A percentile compares a stretch with the other conserved stretches of the same genome.
phyloP scores from a whole-genome alignment of 2,888 invertebrate species.

The Mellilla xanthometata region DNA sequence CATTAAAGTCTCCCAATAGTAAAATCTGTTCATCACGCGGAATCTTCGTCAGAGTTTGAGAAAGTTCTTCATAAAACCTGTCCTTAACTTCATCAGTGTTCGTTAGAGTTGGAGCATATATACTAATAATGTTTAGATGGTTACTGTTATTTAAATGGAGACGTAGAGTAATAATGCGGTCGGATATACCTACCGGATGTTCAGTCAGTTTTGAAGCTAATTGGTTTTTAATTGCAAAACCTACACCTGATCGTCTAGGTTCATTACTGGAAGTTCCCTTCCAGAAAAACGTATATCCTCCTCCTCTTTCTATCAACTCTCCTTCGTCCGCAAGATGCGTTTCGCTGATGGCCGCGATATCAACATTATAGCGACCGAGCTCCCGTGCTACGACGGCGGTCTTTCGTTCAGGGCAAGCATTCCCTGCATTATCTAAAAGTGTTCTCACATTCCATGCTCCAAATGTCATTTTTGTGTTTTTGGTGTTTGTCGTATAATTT shows the following conservation, averaged over 20 bases:
- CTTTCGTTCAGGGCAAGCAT: too few relatives aligned
- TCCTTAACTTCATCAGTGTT: constrained; percentile 13
- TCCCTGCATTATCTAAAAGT: too few relatives aligned
- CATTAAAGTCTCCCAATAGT: constrained; percentile 5
- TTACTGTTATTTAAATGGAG: constrained; percentile 27
- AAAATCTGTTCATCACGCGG: constrained; percentile 2
- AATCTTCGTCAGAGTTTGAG: not conserved
- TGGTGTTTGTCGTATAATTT: too few relatives aligned
- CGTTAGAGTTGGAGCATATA: constrained; percentile 32
- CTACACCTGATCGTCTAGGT: constrained; percentile 23
- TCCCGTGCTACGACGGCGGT: too few relatives aligned
- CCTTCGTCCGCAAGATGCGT: too few relatives aligned
- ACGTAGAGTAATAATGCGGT: constrained; percentile 22
- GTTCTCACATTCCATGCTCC: too few relatives aligned
- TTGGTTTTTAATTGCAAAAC: constrained; percentile 18
- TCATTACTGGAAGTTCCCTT: constrained; percentile 7
- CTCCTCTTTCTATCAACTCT: too few relatives aligned
- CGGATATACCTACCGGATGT: constrained; percentile 19
- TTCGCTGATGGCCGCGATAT: too few relatives aligned
- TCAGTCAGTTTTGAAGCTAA: constrained; percentile 2
- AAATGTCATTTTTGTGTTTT: too few relatives aligned
- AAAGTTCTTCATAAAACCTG: constrained; percentile 29
- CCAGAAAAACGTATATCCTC: too few relatives aligned
- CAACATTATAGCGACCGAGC: too few relatives aligned
- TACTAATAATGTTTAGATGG: constrained; percentile 32